Base-by-base conservation (phyloP, 2,797 vertebrate genomes). In the Liparis tanakae region DNA sequence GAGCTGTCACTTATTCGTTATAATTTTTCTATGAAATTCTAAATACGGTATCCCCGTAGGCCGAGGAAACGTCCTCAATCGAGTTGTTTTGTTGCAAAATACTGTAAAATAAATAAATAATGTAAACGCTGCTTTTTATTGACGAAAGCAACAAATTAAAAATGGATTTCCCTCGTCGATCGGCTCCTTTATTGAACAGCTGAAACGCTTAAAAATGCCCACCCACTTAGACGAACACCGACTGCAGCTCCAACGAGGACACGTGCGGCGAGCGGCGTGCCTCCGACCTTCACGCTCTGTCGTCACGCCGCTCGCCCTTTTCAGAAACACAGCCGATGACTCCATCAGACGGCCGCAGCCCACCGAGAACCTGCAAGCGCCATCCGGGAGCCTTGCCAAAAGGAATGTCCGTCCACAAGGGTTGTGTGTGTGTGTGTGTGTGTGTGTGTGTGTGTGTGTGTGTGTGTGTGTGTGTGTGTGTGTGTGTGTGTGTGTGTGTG, bases 331-430 rank as follows among this genome's bases (percentile, higher is more conserved):
- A 74, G 76, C 82, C 76, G 70, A 82, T 85, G 84, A 72, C 78
- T 76, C 57, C 56, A 57, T 71, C 81, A 78, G 70, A 85, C 44
- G 82, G 76, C 74, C 34, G 48, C 77, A 58, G 77, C 76, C 86
- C 75, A 72, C 80, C 69, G 65, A 83, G 83, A 86, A 87, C 84
- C 89, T 82, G 81, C 85, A 73, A 30, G 84, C 50, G 44, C 88
- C 87, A 85, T 91, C 90, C 87, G 91, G 85, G 86, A 90, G 87
- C 70, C 51, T 66, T 41, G 82, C 88, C 85, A 90, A 88, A 84
- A 89, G 87, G 88, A 89, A 89, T 85, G 90, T 89, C 89, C 88
- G 76, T 88, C 85, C 86, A 79, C 83, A 54, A 78, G 85, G 81
- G 74, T n/a, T n/a, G n/a, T n/a, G 36, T 74, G 80, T 67, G 87